A percentile compares a stretch with the other conserved stretches of the same genome.
These are phyloP conservation scores for Eleginops maclovinus DNA, from an alignment of 2,113 vertebrate species.

Conservation along the genomic window DNA sequence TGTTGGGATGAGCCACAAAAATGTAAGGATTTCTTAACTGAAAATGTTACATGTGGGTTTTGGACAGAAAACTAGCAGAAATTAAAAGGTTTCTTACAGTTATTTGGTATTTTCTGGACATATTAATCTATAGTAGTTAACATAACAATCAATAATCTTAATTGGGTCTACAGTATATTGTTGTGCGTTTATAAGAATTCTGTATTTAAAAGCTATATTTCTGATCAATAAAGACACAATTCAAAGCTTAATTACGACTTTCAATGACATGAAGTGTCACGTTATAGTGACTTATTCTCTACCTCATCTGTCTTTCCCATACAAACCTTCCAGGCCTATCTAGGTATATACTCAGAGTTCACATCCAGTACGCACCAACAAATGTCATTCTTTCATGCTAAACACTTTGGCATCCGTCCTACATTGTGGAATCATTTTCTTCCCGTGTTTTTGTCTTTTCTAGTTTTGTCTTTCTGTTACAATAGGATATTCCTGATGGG, in stretches of 20 bases:
- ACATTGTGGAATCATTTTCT: slow-evolving; percentile 41
- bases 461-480: slow-evolving; percentile 68
- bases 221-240: background rate
- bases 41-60: background rate
- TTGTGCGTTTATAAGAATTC: background rate
- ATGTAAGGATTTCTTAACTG: too few species aligned
- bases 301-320: slow-evolving; percentile 31
- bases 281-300: slow-evolving; percentile 1
- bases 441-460: slow-evolving; percentile 49
- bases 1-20: slow-evolving; percentile 1
- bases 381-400: slow-evolving; percentile 60
- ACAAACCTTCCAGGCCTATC: slow-evolving; percentile 2
- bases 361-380: slow-evolving; percentile 9
- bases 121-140: too few species aligned
- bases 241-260: background rate
- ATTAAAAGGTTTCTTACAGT: too few species aligned
- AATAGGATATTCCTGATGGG: slow-evolving; percentile 76
- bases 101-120: too few species aligned
- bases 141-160: background rate
- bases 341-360: slow-evolving; percentile 13
- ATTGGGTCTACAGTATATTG: background rate
- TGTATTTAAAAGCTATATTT: background rate
- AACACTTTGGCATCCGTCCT: slow-evolving; percentile 63
- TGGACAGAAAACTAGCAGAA: background rate
- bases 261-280: background rate